These are phyloP conservation scores for Eupithecia inturbata DNA, from an alignment of 2,888 invertebrate genomes.

Conservation along the genomic window DNA sequence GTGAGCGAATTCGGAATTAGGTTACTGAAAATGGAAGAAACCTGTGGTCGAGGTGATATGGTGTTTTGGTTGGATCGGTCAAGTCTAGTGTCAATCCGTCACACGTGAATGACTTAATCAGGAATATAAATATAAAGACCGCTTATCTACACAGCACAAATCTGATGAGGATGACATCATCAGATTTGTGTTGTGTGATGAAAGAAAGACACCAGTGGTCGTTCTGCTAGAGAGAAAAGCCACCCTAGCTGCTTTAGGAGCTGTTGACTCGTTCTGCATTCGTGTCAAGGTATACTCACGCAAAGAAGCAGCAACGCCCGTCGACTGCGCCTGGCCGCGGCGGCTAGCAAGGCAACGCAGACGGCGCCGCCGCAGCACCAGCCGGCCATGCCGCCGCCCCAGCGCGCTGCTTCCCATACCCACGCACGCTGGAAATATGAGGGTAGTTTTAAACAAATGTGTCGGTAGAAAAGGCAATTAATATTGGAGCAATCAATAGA, in stretches of 20 bases:
- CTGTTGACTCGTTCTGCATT: not conserved
- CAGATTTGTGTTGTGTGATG: no score
- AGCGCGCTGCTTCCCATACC: slow-evolving; percentile 90
- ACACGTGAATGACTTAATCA: no score
- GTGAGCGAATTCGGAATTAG: no score
- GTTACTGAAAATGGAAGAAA: no score
- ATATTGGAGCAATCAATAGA: no score
- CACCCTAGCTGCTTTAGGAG: not conserved
- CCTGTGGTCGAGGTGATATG: no score
- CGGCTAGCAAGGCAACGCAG: slow-evolving; percentile 94
- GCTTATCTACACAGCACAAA: no score
- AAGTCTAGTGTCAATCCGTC: no score
- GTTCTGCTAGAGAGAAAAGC: not conserved
- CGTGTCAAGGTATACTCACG: slow-evolving; percentile 72
- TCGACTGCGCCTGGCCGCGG: slow-evolving; percentile 93
- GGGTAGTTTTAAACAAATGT: slow-evolving; percentile 38
- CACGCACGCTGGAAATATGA: slow-evolving; percentile 85
- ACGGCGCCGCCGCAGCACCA: slow-evolving; percentile 93
- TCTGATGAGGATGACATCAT: no score
- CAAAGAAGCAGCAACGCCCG: slow-evolving; percentile 95
- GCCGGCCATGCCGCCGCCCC: slow-evolving; percentile 95
- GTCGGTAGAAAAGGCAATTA: not conserved
- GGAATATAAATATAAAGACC: no score
- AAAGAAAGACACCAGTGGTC: not conserved
- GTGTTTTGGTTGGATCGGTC: no score